Evolutionary conservation across 2,113 vertebrate species (phyloP).

Genomic region (Peucedramus taeniatus): DNA sequence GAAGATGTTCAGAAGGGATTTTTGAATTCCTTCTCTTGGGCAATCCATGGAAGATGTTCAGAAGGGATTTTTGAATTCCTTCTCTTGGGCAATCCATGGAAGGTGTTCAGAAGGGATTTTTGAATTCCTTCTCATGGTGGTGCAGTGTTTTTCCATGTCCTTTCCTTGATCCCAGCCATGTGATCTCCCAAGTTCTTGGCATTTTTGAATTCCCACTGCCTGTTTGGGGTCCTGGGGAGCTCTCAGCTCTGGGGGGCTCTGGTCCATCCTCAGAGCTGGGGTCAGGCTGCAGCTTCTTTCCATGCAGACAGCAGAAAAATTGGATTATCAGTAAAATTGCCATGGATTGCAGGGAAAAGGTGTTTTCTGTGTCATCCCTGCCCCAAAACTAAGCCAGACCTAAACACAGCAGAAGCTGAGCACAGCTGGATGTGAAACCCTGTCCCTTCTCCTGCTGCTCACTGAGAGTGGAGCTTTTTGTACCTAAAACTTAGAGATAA

Average conservation of each 20-base stretch:
- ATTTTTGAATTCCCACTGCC: not conserved
- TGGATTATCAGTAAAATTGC: not conserved
- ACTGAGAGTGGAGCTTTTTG: not conserved
- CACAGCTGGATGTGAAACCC: not conserved
- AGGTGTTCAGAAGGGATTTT: not conserved
- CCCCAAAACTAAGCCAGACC: not conserved
- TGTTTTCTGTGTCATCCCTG: not conserved
- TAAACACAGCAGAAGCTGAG: not conserved
- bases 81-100: rapidly evolving
- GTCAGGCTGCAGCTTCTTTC: not conserved
- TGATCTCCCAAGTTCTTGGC: not conserved
- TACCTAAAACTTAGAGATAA: constrained; percentile 31
- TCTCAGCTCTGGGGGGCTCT: not conserved
- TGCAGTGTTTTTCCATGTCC: not conserved
- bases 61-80: not conserved
- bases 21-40: no score
- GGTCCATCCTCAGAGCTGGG: not conserved
- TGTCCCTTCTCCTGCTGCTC: not conserved
- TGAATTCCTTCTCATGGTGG: not conserved
- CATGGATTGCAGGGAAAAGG: not conserved
- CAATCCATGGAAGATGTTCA: rapidly evolving
- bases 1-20: not conserved
- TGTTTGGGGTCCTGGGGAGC: not conserved
- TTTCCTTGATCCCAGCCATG: not conserved
- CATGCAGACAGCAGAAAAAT: not conserved